Base-by-base conservation (phyloP, 2,113 vertebrate species). In the Junco hyemalis region DNA sequence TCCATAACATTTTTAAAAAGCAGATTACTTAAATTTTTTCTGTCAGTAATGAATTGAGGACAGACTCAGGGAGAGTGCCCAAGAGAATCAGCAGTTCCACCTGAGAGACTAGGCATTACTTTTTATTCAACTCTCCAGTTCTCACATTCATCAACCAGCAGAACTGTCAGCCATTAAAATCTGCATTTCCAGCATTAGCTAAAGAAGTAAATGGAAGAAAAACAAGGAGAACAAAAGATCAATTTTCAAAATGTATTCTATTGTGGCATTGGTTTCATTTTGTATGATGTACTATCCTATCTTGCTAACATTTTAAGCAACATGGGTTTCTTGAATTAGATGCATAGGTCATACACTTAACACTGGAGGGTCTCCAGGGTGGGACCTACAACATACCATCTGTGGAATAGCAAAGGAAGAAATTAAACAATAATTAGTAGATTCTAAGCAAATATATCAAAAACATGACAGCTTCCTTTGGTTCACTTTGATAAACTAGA, bases 41-140 rank as follows among this genome's bases (percentile, higher is more conserved):
- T 78, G 86, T 86, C 92, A 84, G 72, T 84, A 93, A 95, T 78
- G 25, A 85, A 93, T 33, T 91, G 53, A 23, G 51, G 83, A 86
- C 31, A 84, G 61, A 84, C 45, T 78, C 14, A 6, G 53, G 40
- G 40, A 87, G 57, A 93, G 29, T 25, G 81, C 53, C 29, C 92
- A 66, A 53, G 82, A 80, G 80, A 95, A 93, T 86, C 76, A 81
- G 76, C 35, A 69, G 72, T 86, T 95, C 81, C 69, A 93, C 53
- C 81, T 93, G 73, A 89, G 40, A 87, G 13, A 23, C n/a, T 63
- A 59, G 40, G n/a, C 36, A 61, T 60, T 68, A n/a, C n/a, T 57
- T 93, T 88, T 89, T 87, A 79, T 88, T 90, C 61, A 92, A 8
- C 23, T 50, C 50, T 76, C n/a, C 61, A 38, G 44, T 57, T 93